Conservation (phyloP, 1,140 invertebrate genomes). For the Pantala flavescens region DNA sequence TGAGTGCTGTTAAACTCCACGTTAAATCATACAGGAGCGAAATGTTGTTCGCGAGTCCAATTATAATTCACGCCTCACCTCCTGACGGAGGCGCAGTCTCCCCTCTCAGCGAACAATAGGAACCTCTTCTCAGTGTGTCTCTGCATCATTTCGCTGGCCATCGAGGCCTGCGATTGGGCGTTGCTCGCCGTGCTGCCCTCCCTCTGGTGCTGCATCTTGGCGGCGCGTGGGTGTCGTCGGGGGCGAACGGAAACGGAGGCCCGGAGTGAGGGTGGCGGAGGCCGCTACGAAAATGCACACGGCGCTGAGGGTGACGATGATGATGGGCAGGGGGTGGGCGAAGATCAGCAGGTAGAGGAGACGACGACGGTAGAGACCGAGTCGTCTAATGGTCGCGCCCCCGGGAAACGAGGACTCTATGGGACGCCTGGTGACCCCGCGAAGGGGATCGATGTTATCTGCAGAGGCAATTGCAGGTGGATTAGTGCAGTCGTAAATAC, state of each 20-base stretch:
- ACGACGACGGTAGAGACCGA: not conserved
- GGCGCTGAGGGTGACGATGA: not conserved
- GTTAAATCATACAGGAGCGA: too few species aligned
- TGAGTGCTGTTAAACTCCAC: too few species aligned
- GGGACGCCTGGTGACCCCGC: too few species aligned
- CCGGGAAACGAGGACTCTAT: not conserved
- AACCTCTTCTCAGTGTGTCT: conserved; percentile 62
- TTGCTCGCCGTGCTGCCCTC: not conserved
- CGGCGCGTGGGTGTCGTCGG: not conserved
- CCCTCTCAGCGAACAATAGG: conserved; percentile 72
- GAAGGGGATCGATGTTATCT: too few species aligned
- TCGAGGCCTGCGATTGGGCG: not conserved
- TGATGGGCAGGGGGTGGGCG: not conserved
- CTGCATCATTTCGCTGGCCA: conserved; percentile 26
- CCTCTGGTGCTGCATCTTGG: not conserved
- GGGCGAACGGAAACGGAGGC: not conserved
- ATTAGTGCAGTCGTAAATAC: too few species aligned
- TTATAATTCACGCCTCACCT: conserved; percentile 40
- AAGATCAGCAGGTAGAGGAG: not conserved
- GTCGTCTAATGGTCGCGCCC: not conserved
- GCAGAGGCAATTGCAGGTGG: too few species aligned
- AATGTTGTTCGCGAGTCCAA: too few species aligned
- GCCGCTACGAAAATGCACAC: not conserved
- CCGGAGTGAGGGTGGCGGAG: not conserved
- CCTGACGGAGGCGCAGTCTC: conserved; percentile 72